phyloP scores from a whole-genome alignment of 2,113 vertebrate species.

The Nothoprocta perdicaria region DNA sequence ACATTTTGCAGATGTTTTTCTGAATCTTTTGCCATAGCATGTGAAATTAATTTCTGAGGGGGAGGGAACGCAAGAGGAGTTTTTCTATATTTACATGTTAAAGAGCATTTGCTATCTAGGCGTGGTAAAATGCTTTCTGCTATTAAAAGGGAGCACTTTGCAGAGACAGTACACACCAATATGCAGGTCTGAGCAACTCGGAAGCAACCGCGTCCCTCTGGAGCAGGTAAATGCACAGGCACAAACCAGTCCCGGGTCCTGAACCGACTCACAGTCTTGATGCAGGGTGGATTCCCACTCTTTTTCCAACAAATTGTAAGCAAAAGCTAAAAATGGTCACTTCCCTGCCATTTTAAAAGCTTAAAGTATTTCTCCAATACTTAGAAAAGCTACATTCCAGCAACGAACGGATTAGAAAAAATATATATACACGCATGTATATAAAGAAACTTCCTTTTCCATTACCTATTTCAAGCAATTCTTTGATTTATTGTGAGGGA shows the following conservation, averaged over 20 bases:
- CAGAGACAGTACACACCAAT: not conserved
- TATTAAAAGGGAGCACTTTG: not conserved
- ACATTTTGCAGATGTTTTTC: slow-evolving; percentile 68
- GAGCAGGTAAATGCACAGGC: not conserved
- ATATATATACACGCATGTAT: not conserved
- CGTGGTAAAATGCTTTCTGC: slow-evolving; percentile 4
- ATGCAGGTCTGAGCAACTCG: slow-evolving; percentile 17
- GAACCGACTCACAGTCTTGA: not conserved
- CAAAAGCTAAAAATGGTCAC: not conserved
- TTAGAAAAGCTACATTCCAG: slow-evolving; percentile 17
- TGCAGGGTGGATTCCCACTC: not conserved
- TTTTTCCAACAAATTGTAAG: slow-evolving; percentile 5
- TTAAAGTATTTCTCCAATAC: not conserved
- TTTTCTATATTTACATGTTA: slow-evolving; percentile 60
- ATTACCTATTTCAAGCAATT: slow-evolving; percentile 52
- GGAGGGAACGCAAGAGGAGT: slow-evolving; percentile 4
- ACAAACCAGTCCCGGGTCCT: not conserved
- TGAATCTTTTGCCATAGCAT: slow-evolving; percentile 61
- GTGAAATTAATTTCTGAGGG: slow-evolving; percentile 60
- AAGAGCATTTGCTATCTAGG: slow-evolving; percentile 41
- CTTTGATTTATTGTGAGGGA: slow-evolving; percentile 32
- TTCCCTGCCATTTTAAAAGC: not conserved
- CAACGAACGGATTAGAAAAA: slow-evolving; percentile 19
- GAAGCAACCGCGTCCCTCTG: slow-evolving; percentile 9
- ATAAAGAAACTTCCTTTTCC: not conserved